Base-by-base conservation (phyloP, 1,140 invertebrate species). In the Leptinotarsa texana region DNA sequence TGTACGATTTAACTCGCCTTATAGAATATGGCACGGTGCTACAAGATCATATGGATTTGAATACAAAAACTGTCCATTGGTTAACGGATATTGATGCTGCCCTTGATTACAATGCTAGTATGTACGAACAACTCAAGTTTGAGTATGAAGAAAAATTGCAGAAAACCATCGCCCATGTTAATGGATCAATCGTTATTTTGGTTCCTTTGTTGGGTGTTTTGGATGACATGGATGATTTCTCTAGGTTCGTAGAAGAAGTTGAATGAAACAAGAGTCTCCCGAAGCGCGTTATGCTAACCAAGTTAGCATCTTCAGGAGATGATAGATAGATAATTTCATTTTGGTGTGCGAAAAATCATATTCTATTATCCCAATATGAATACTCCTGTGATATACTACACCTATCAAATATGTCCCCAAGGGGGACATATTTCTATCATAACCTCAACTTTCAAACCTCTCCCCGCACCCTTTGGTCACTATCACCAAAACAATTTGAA, bases 141-240 rank as follows among this genome's bases (percentile, higher is more conserved):
- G 90, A 92, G 71, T 92, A 95, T 81, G 95, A 97, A 86, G 93
- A 95, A 80, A 88, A 89, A 75, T 81, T 96, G 51, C 87, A 91
- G 72, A 86, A 88, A 63, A 90, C 90, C 79, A 91, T 93, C 15
- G 89, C 90, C 62, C 89, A 90, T 80, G 87, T 96, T 2, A 91
- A 91, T 80, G 84, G 87, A 24, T 70, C 74, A 79, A 87, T 95
- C 69, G 86, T 90, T 75, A 91, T 92, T 77, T 88, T 96, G 81
- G 87, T 91, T 74, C 91, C 93, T 51, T 91, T 92, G 78, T 83
- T 93, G 18, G 67, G 86, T 86, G 75, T 84, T 90, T 87, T 93
- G 57, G 88, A 93, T 81, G 89, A 92, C 75, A 93, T 94, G 91
- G 90, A 92, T 78, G 89, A 93, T 76, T 87, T 88, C 2, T 85